Evolutionary conservation across 1,140 invertebrate genomes (phyloP).

Genomic region (Trialeurodes vaporariorum): DNA sequence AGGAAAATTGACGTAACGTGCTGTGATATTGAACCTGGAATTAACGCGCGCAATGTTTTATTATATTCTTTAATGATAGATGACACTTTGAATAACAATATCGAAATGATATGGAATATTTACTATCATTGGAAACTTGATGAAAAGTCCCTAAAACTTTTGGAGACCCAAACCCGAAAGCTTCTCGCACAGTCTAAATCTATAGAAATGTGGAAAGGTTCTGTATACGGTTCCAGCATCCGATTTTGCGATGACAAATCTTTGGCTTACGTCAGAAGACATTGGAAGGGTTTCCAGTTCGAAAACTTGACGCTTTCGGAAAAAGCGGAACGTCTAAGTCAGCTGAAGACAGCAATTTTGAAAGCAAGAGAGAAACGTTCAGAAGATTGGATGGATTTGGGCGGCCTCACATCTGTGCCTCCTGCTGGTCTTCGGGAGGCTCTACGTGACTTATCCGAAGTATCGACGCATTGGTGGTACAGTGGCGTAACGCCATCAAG

Average conservation of each 20-base stretch:
- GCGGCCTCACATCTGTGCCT: neutral
- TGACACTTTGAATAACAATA: neutral
- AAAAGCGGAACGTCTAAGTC: neutral
- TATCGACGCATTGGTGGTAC: neutral
- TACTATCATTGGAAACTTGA: neutral
- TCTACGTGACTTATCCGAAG: neutral
- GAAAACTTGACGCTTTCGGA: neutral
- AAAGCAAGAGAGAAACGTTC: neutral
- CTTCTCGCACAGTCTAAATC: neutral
- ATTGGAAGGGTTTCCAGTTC: neutral
- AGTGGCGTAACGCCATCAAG: neutral
- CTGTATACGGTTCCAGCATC: neutral
- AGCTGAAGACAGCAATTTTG: neutral
- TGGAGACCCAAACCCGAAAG: neutral
- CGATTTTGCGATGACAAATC: neutral
- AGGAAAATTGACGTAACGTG: neutral
- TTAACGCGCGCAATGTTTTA: neutral
- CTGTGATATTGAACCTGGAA: neutral
- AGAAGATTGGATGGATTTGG: neutral
- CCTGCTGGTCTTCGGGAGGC: neutral
- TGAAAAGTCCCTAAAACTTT: neutral
- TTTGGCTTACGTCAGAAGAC: neutral
- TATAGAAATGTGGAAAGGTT: neutral
- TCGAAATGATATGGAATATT: neutral
- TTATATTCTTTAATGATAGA: neutral